A percentile compares a stretch with the other conserved stretches of the same genome.
These are phyloP conservation scores for Microctonus aethiopoides DNA, from an alignment of 2,888 invertebrate species.

Conservation along the genomic window DNA sequence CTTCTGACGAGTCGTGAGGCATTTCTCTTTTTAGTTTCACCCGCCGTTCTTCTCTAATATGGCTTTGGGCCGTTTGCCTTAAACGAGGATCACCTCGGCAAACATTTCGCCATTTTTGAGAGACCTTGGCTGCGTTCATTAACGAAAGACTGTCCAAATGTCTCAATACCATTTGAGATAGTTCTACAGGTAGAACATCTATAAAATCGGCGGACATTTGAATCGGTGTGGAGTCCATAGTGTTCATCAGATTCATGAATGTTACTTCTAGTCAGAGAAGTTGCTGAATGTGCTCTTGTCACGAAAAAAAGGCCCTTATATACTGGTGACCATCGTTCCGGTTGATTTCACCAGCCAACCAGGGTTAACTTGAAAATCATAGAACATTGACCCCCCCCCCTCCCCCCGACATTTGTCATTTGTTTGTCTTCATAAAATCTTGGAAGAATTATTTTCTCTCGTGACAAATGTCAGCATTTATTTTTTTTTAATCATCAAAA, in stretches of 20 bases:
- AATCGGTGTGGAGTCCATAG: background rate
- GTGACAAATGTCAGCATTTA: no score
- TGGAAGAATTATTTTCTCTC: no score
- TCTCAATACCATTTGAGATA: slow-evolving; percentile 7
- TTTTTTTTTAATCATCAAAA: no score
- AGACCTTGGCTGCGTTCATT: slow-evolving; percentile 13
- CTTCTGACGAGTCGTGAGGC: no score
- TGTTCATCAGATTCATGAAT: slow-evolving; percentile 1
- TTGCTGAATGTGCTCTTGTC: slow-evolving; percentile 1
- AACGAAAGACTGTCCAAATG: slow-evolving; percentile 12
- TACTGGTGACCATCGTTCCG: background rate
- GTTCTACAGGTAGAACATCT: slow-evolving; percentile 7
- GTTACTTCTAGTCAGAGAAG: slow-evolving; percentile 4
- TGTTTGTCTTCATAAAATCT: no score
- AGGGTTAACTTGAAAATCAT: background rate
- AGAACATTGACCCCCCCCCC: background rate
- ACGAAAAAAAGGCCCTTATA: background rate
- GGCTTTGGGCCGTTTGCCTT: slow-evolving; percentile 8
- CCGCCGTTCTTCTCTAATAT: slow-evolving; percentile 10
- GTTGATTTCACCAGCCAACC: background rate
- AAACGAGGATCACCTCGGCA: slow-evolving; percentile 15
- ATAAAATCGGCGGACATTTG: background rate
- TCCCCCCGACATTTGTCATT: no score
- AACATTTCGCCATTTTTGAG: slow-evolving; percentile 9
- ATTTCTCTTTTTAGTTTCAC: background rate